Base-by-base conservation (phyloP, 2,113 vertebrate species). In the Anguilla rostrata region DNA sequence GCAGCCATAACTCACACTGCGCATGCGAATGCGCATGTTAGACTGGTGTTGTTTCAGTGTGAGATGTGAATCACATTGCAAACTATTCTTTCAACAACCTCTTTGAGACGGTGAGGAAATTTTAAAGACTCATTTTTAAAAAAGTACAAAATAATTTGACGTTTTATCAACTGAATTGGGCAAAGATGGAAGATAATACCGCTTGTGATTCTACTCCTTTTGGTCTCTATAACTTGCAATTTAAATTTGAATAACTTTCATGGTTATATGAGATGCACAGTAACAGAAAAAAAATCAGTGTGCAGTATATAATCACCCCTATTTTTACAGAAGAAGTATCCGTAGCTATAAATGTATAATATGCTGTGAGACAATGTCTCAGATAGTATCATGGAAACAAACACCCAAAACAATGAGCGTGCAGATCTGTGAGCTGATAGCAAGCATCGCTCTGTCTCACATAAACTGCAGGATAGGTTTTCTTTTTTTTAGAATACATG, bases 401-500 rank as follows among this genome's bases (percentile, higher is more conserved):
- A 75, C 71, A 75, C 71, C 71, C 22, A n/a, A 2, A n/a, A 34
- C 71, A 75, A 0, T 1, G 71, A 34, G 71, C 71, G 5, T 75
- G 26, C 71, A 75, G 71, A 75, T 75, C 71, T 75, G n/a, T 75
- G 71, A 75, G 71, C 26, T 34, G 71, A 75, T 75, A 75, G n/a
- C 9, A 14, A 12, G n/a, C 71, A 11, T 75, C 0, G 9, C 71
- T 34, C n/a, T 12, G 71, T 12, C n/a, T 9, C 49, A 11, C 49
- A 12, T 34, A 34, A 12, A 75, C 9, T 14, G 71, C 71, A 12
- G 1, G 26, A 75, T 75, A 15, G 15, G 22, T 6, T n/a, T 20
- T 7, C 29, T 26, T 20, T 20, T 20, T n/a, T 26, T n/a, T 71
- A 34, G 34, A 34, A 34, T 34, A 34, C 71, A 1, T 75, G 71